Base-by-base conservation (phyloP, 2,113 vertebrate genomes). In the Anolis sagrei region DNA sequence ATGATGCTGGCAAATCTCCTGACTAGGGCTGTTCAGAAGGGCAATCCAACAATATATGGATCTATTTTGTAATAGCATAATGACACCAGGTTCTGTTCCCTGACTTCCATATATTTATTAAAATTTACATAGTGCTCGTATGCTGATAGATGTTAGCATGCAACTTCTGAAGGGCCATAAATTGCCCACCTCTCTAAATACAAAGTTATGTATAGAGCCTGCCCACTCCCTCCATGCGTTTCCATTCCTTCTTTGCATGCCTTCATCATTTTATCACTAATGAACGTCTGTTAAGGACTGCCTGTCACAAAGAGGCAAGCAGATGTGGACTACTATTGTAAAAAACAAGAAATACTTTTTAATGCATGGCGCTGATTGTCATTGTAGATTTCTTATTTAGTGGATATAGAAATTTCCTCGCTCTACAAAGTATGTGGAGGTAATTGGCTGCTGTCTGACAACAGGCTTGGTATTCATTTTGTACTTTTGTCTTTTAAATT, bases 391-490 rank as follows among this genome's bases (percentile, higher is more conserved):
- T 21, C 62, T 70, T 49, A 27, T 27, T n/a, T 39, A 77, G 29
- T 23, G 5, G 76, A 29, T 70, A 85, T 58, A 76, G 64, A 78
- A n/a, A 77, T 85, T 39, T 78, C 34, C 25, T 58, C 64, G 68
- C 69, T 16, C 36, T 78, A 8, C 27, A 69, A 44, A 70, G 21
- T 78, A 78, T 69, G 66, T 54, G 29, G 29, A 70, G 34, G 39
- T 85, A 79, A 70, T 79, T 72, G 49, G 76, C 18, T 85, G 64
- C 32, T 78, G 39, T 27, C n/a, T 68, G 58, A 83, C 66, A 78
- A 68, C 27, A 79, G 34, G 21, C 34, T 44, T 39, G n/a, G 83
- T n/a, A 73, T 82, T 82, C 70, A 61, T 85, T 79, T 70, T 61
- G n/a, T 23, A 34, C 6, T 29, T 36, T 9, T 79, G 32, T 13